These are phyloP conservation scores for Anastrepha obliqua DNA, from an alignment of 1,140 invertebrate species.

Conservation along the genomic window DNA sequence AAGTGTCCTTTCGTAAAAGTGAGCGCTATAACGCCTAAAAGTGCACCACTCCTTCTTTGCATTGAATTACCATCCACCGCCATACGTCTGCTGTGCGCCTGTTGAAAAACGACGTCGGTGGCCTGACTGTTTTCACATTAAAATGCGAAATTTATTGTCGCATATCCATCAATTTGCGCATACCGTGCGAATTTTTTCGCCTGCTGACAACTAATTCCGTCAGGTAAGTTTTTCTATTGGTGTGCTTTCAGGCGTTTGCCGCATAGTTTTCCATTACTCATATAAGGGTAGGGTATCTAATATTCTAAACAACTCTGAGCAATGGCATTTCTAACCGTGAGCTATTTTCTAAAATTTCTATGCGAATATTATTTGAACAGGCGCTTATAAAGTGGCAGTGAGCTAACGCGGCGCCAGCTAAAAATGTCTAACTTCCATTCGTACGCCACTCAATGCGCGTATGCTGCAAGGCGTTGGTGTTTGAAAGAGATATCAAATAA, in stretches of 20 bases:
- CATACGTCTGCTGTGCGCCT: slow-evolving; percentile 61
- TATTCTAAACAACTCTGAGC: slow-evolving; percentile 61
- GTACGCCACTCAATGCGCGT: not conserved
- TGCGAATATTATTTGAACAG: slow-evolving; percentile 71
- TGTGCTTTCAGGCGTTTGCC: slow-evolving; percentile 24
- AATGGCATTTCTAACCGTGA: slow-evolving; percentile 57
- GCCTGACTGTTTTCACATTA: slow-evolving; percentile 74
- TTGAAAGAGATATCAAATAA: not conserved
- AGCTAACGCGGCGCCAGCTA: not conserved
- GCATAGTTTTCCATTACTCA: not conserved
- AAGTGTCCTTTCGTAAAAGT: not conserved
- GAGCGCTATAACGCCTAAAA: not conserved
- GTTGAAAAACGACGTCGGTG: slow-evolving; percentile 68
- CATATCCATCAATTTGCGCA: slow-evolving; percentile 11
- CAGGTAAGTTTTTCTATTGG: slow-evolving; percentile 30
- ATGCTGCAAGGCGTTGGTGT: not conserved
- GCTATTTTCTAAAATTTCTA: slow-evolving; percentile 72
- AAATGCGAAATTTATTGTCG: slow-evolving; percentile 71
- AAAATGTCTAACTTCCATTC: not conserved
- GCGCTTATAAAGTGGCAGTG: slow-evolving; percentile 58
- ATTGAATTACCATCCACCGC: not conserved
- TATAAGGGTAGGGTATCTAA: not conserved
- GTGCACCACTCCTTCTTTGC: not conserved
- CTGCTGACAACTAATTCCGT: slow-evolving; percentile 15
- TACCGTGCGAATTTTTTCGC: not conserved